Evolutionary conservation across 2,888 invertebrate species (phyloP), one percentile per base, ranked within the genome.

Genomic region (Hyles lineata): DNA sequence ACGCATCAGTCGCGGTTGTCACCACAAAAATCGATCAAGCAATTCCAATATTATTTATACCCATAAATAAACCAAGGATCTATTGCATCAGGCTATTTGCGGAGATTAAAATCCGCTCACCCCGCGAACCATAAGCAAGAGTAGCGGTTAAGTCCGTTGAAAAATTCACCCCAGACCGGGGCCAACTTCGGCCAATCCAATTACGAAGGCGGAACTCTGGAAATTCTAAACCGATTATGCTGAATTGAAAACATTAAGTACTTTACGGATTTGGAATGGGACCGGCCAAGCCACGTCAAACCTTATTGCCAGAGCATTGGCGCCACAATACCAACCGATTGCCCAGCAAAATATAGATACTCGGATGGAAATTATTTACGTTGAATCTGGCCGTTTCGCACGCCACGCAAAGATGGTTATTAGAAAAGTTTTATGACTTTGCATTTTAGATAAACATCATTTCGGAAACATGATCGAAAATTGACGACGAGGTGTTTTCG

Each of bases 151-250:
- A 86, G 84, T 84, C 85, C 87, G 82, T 79, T 87, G 86, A 92
- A 92, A 92, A 90, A 88, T 89, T 88, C 88, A 86, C 88, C 90
- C 88, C 85, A 78, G 80, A 83, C 75, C 75, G 77, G 77, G 86
- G 82, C 83, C 87, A 90, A 92, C 90, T 90, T 89, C 87, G 87
- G 82, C 88, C 90, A 91, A 93, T 93, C 93, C 94, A 93, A 94
- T 94, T 94, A 94, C 92, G 83, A 87, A 85, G 83, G 91, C 91
- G 90, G 89, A 90, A 92, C 93, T 89, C 91, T 88, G 92, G 91
- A 94, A 94, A 94, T 94, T 92, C 93, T 94, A 94, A 94, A 94
- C 93, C 94, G 94, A 94, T 94, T 94, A 94, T 92, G 91, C 92
- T 88, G 92, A 94, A 94, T 94, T 93, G 93, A 94, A 94, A 93